Evolutionary conservation across 2,888 invertebrate species (phyloP), one percentile per base, ranked within the genome.

Genomic region (Acanthopleura granulata): DNA sequence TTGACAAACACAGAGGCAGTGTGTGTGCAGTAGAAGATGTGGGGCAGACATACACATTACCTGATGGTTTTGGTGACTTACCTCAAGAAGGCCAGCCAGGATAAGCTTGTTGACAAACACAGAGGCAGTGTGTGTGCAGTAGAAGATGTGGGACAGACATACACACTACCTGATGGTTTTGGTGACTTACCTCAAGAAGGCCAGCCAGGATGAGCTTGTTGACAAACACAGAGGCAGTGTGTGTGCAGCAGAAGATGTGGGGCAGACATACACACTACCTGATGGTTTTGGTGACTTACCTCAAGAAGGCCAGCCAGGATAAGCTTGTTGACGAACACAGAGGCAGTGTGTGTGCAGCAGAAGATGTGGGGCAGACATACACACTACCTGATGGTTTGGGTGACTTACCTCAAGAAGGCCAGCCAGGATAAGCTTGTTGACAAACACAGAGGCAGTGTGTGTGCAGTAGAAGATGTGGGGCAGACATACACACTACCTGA

Each of bases 391-490:
- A 40, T 40, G 40, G 40, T 40, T 9, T 6, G 3, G 40, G 40
- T 40, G 40, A 40, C 40, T 57, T 79, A 89, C 90, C 85, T 87
- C 82, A 0, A 89, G 73, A 0, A 89, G 83, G 0, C 87, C 88
- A 27, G 85, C 85, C 73, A 90, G 77, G 49, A 87, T 82, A 11
- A 89, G 81, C 73, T 90, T 90, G 83, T 90, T 90, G 76, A 89
- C 81, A 72, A 88, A 89, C 0, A 90, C 89, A 30, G 80, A 85
- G 0, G 90, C 88, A 4, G 90, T 89, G 79, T 90, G 90, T 12
- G 85, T 86, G 76, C 86, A 89, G 81, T 90, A 90, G 79, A 90
- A 90, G n/a, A 90, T 84, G 25, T 89, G 83, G 1, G 90, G 89
- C 15, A 89, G 83, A n/a, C n/a, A n/a, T n/a, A n/a, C n/a, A n/a